phyloP scores from a whole-genome alignment of 2,888 invertebrate genomes.

The Sarcophaga subvicina region DNA sequence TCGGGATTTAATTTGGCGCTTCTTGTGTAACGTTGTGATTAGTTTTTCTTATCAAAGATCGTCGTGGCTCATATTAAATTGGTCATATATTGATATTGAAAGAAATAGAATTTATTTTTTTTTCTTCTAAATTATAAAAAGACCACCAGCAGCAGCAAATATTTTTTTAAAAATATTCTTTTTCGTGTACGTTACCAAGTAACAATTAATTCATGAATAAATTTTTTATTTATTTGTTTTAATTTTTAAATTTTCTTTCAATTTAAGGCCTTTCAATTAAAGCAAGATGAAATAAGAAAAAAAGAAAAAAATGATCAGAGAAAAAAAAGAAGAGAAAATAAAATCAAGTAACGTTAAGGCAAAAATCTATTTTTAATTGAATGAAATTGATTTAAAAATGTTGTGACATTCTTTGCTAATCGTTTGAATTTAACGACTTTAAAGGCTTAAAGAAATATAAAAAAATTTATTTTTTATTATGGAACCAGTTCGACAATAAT shows the following conservation, averaged over 20 bases:
- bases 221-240: constrained; percentile 28
- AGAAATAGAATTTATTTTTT: constrained; percentile 22
- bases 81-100: constrained; percentile 37
- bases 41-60: background rate
- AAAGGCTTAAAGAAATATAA: background rate
- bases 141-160: background rate
- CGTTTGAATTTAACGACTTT: background rate
- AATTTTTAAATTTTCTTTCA: background rate
- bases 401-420: background rate
- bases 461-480: background rate
- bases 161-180: background rate
- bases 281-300: background rate
- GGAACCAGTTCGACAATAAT: background rate
- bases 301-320: background rate
- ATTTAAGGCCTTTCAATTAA: constrained; percentile 28
- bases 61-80: background rate
- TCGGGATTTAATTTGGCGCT: background rate
- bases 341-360: background rate
- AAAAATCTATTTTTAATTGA: constrained; percentile 60
- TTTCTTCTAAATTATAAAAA: too few relatives aligned
- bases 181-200: background rate
- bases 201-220: background rate
- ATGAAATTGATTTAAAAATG: constrained; percentile 54
- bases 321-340: background rate
- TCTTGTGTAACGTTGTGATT: background rate